phyloP scores from a whole-genome alignment of 2,113 vertebrate species.

The Aphyosemion australe region DNA sequence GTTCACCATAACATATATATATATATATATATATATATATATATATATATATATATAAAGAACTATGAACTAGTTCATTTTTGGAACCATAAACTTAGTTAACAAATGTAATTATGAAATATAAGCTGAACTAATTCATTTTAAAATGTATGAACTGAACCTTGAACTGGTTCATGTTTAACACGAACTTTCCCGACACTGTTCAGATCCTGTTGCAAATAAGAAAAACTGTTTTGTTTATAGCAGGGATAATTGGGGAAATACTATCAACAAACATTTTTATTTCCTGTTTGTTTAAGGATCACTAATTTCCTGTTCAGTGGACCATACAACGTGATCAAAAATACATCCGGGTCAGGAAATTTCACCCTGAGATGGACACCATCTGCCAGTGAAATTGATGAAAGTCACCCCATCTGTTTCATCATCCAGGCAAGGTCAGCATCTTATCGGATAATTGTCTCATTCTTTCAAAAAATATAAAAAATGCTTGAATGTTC shows the following conservation, averaged over 20 bases:
- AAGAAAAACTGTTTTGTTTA: too few species aligned
- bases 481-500: too few species aligned
- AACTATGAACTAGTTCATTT: too few species aligned
- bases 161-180: background rate
- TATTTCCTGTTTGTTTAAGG: slow-evolving; percentile 18
- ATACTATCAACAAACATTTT: background rate
- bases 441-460: slow-evolving; percentile 12
- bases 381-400: background rate
- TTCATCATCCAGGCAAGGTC: slow-evolving; percentile 35
- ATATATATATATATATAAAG: too few species aligned
- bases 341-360: background rate
- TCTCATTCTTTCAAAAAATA: background rate
- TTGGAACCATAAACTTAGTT: too few species aligned
- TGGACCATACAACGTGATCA: background rate
- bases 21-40: too few species aligned
- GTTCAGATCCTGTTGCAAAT: too few species aligned
- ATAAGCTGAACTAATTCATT: too few species aligned
- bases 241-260: background rate
- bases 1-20: too few species aligned
- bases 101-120: too few species aligned
- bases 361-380: slow-evolving; percentile 40
- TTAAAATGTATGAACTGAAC: too few species aligned
- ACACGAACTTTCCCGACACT: too few species aligned
- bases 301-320: slow-evolving; percentile 40
- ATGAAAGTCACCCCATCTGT: slow-evolving; percentile 37